Evolutionary conservation across 2,797 vertebrate genomes (phyloP).

Genomic region (Thamnophis elegans): DNA sequence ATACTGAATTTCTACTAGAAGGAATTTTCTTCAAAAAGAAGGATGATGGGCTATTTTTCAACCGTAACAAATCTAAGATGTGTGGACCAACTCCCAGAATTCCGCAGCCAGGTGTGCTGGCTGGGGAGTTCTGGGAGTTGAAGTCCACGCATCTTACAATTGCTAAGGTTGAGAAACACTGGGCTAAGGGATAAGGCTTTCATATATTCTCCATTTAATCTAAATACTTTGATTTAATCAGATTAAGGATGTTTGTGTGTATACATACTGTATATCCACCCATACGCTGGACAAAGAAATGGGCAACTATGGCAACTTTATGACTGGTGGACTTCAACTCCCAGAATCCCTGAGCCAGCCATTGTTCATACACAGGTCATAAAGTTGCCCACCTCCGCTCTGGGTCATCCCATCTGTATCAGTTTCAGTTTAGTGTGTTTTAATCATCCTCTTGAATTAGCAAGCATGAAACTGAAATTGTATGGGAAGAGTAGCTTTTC

Average conservation of each 20-base stretch:
- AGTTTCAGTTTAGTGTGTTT: not conserved
- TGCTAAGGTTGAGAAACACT: too few relatives aligned
- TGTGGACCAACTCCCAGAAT: too few relatives aligned
- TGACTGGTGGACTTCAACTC: not conserved
- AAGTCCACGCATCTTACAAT: too few relatives aligned
- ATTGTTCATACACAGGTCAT: not conserved
- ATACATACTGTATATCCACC: not conserved
- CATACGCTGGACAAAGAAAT: not conserved
- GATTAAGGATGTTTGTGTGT: not conserved
- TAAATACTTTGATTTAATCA: slow-evolving; percentile 3
- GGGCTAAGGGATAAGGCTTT: slow-evolving; percentile 38
- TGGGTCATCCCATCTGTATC: not conserved
- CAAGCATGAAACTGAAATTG: not conserved
- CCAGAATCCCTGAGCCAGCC: not conserved
- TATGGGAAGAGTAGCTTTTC: not conserved
- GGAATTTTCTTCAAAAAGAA: slow-evolving; percentile 56
- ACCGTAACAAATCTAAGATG: too few relatives aligned
- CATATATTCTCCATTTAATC: slow-evolving; percentile 4
- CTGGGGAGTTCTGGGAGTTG: too few relatives aligned
- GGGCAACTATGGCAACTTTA: not conserved
- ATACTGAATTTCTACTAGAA: slow-evolving; percentile 52
- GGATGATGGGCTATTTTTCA: slow-evolving; percentile 30
- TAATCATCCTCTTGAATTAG: not conserved
- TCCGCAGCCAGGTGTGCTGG: too few relatives aligned
- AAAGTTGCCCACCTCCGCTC: not conserved